Evolutionary conservation across 2,113 vertebrate genomes (phyloP), one percentile per base, ranked within the genome.

Genomic region (Elgaria multicarinata): DNA sequence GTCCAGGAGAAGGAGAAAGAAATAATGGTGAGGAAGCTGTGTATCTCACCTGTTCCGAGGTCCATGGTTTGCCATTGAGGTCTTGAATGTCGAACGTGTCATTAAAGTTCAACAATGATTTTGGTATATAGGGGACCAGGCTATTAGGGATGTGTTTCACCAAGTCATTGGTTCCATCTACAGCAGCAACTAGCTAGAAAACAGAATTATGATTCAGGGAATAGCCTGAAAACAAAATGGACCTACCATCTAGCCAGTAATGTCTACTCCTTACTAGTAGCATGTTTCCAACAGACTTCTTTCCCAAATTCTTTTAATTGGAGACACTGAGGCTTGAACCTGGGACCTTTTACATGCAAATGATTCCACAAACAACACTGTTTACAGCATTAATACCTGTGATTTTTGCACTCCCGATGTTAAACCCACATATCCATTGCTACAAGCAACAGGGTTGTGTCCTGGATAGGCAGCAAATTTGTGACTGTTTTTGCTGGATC

Each of bases 51-150:
- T 97, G 96, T 0, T 95, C 94, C 74, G 1, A 82, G 26, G 16
- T 95, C 96, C 96, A 97, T 0, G 0, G 18, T 84, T 95, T 96
- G 0, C 14, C 14, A 74, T 96, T 96, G 91, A 97, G 92, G 28
- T 97, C 95, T 67, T 93, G 24, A 22, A 97, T 1, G 0, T 5
- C 86, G 9, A 94, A 95, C 74, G 84, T 82, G 0, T 92, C 87
- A 66, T 87, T 93, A 78, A 92, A 96, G 86, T 92, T 88, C 5
- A 96, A 93, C 75, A 92, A 44, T 4, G 90, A 85, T 85, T 91
- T 95, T 0, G 96, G 95, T 58, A 96, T 85, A 58, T 89, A 95
- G 7, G 58, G 62, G 66, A 87, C 91, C 94, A 97, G 88, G 75
- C 77, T 53, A 7, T 18, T 58, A 6, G 96, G 96, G 33, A 93